Base-by-base conservation (phyloP, 2,113 vertebrate species). In the Miniopterus natalensis region DNA sequence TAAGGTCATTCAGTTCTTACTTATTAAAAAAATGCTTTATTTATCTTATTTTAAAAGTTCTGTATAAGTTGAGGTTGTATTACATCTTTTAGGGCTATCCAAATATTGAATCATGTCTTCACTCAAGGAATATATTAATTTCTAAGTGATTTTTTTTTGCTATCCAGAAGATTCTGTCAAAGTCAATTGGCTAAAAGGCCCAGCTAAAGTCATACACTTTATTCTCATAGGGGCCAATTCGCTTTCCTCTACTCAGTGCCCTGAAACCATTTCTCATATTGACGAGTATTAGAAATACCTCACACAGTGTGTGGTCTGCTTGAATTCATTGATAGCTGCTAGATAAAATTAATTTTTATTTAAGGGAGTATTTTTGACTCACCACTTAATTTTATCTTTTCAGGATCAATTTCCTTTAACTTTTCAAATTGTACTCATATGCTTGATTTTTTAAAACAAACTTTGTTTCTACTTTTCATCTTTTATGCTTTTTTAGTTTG, bases 381-480 rank as follows among this genome's bases (percentile, higher is more conserved):
- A 73, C 2, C 29, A 36, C 8, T 81, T 74, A 59, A n/a, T 95
- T 88, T 89, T 75, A 75, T 77, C 25, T 79, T 92, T 90, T 95
- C 6, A n/a, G 49, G 47, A 51, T n/a, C 40, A 86, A 53, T 90
- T 84, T 84, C 13, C 36, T 45, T 88, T 63, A 65, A 74, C 27
- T 57, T 18, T 42, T 88, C 73, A 88, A 15, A 51, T 70, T 85
- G 73, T 78, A 88, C 66, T 61, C 11, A 40, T 66, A 36, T 81
- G 49, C 49, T 73, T 77, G 4, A 55, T 61, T 51, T 57, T 71
- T 77, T 42, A 84, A 93, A 80, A 61, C 23, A 47, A 13, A 65
- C 63, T 53, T 92, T 93, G 79, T 68, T 83, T 47, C 27, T 81
- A 21, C 23, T 93, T 96, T 61, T 66, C 45, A 42, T n/a, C 31